A percentile compares a stretch with the other conserved stretches of the same genome.
Evolutionary conservation across 2,797 vertebrate genomes (phyloP).

Genomic region (Sebastes vulpes): DNA sequence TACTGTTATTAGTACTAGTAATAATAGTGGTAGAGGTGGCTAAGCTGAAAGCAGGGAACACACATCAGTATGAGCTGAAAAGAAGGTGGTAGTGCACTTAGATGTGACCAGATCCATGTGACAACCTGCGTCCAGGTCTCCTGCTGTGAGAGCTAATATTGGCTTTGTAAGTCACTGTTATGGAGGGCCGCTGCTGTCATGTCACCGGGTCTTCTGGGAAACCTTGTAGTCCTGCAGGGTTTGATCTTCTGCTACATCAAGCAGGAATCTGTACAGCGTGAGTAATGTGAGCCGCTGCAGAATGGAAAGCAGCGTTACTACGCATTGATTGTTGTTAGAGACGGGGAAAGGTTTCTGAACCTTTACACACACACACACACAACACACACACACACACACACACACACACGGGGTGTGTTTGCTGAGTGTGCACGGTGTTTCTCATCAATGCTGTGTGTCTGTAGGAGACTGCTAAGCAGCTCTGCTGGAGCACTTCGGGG

Average conservation of each 20-base stretch:
- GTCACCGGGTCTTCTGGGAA: slow-evolving; percentile 30
- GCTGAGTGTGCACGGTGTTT: neutral
- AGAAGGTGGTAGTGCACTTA: neutral
- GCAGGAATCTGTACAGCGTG: neutral
- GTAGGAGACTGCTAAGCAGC: neutral
- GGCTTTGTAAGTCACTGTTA: neutral
- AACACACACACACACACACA: too few species aligned
- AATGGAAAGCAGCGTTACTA: slow-evolving; percentile 20
- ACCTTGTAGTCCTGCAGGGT: slow-evolving; percentile 5
- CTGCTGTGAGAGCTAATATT: slow-evolving; percentile 13
- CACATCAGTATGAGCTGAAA: neutral
- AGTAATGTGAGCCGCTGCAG: slow-evolving; percentile 27
- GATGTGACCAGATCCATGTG: neutral
- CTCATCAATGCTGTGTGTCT: neutral
- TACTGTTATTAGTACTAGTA: neutral
- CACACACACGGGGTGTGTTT: neutral
- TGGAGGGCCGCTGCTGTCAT: slow-evolving; percentile 11
- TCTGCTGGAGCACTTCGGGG: neutral
- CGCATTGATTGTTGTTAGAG: slow-evolving; percentile 19
- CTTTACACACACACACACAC: neutral
- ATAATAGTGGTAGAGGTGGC: neutral
- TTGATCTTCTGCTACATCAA: slow-evolving; percentile 11
- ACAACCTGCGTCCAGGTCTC: neutral
- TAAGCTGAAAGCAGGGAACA: neutral
- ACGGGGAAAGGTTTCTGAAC: neutral